Base-by-base conservation (phyloP, 2,888 invertebrate species). In the Cataglyphis cursor region DNA sequence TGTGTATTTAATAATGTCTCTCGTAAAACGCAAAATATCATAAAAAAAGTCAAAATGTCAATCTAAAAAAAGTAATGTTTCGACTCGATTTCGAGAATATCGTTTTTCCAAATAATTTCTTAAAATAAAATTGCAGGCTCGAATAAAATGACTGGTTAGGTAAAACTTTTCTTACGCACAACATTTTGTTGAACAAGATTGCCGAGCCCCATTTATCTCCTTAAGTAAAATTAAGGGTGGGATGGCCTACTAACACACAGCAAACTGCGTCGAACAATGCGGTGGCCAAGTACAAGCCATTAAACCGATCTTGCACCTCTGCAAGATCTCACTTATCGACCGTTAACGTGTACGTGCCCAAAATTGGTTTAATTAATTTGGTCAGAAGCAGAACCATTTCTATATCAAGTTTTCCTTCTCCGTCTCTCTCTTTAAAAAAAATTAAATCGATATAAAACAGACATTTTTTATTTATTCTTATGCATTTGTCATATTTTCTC, bases 251-350 rank as follows among this genome's bases (percentile, higher is more conserved):
- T 80, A 80, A 80, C 59, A 80, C 72, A 78, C 72, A 68, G 59
- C 78, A 61, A 61, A 80, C 35, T 78, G 72, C 59, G 44, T 54
- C 78, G 44, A 18, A 59, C 78, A 80, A 80, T 80, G 78, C 72
- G 59, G 78, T 80, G n/a, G 59, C 48, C 59, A 72, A 48, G 24
- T 80, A 80, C 72, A 61, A 61, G 44, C 78, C 78, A 80, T 80
- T 80, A 80, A 80, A 72, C 72, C 44, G 59, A 78, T 80, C 78
- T 72, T 80, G 70, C 59, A 70, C 59, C 59, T 59, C 72, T 44
- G 70, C 78, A 80, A 70, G 59, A 80, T 72, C 78, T 80, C 78
- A 59, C 31, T 80, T 80, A 80, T 80, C 78, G 72, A 70, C 44
- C 78, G 72, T 59, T 80, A 72, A 35, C 70, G 44, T 59, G 68